These are phyloP conservation scores for Delia radicum DNA, from an alignment of 1,140 invertebrate species.

Conservation along the genomic window DNA sequence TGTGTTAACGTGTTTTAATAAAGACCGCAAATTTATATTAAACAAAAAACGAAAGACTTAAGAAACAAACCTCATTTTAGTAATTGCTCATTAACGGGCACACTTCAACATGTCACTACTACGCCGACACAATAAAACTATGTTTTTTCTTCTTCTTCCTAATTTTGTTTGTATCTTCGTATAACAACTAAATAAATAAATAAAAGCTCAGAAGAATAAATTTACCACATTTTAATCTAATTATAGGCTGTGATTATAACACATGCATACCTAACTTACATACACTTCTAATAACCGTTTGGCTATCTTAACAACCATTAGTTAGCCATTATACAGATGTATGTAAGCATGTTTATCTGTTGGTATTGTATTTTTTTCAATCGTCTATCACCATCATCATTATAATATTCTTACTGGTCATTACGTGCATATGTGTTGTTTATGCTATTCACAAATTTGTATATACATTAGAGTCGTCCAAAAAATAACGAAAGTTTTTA, in stretches of 20 bases:
- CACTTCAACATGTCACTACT: slow-evolving; percentile 50
- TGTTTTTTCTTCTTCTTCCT: too few species aligned
- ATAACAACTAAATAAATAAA: not conserved
- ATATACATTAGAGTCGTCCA: too few species aligned
- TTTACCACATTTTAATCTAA: not conserved
- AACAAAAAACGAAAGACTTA: not conserved
- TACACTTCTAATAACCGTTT: not conserved
- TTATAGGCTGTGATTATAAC: too few species aligned
- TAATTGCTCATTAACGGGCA: slow-evolving; percentile 55
- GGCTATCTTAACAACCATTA: slow-evolving; percentile 9
- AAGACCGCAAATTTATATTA: not conserved
- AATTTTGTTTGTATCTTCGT: not conserved
- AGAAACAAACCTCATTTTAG: slow-evolving; percentile 6
- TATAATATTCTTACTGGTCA: slow-evolving; percentile 1
- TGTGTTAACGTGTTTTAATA: not conserved
- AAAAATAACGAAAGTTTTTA: too few species aligned
- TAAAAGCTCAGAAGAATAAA: not conserved
- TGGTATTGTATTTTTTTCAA: not conserved
- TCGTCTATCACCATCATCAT: slow-evolving; percentile 12
- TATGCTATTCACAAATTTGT: not conserved
- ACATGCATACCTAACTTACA: not conserved
- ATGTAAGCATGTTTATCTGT: not conserved
- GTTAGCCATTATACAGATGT: slow-evolving; percentile 13
- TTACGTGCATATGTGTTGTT: not conserved
- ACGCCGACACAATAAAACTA: not conserved